phyloP scores from a whole-genome alignment of 2,888 invertebrate genomes.

The Morpho helenor region DNA sequence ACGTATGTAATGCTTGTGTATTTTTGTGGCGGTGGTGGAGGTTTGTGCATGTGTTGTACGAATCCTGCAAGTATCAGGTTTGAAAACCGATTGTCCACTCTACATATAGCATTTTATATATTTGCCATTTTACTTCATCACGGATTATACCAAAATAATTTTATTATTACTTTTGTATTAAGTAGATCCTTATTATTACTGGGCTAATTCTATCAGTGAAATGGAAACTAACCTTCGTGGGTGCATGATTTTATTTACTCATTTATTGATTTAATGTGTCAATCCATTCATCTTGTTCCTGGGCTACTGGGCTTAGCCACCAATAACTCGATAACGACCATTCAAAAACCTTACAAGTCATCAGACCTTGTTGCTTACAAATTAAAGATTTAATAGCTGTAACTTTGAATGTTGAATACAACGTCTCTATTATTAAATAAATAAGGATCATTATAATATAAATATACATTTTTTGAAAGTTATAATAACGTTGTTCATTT shows the following conservation, averaged over 20 bases:
- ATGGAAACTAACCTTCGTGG: conserved; percentile 54
- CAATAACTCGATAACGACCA: conserved; percentile 41
- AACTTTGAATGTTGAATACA: conserved; percentile 11
- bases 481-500: conserved; percentile 31
- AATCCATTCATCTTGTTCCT: conserved; percentile 58
- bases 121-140: too few species aligned
- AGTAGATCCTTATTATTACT: too few species aligned
- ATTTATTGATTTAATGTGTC: conserved; percentile 58
- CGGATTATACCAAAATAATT: too few species aligned
- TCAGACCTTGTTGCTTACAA: conserved; percentile 29
- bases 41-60: too few species aligned
- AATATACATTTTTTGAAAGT: background rate
- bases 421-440: conserved; percentile 32
- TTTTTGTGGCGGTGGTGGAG: too few species aligned
- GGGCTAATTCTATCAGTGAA: conserved; percentile 4
- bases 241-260: conserved; percentile 55
- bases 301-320: conserved; percentile 64
- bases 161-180: too few species aligned
- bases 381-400: conserved; percentile 8
- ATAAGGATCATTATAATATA: conserved; percentile 32
- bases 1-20: too few species aligned
- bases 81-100: too few species aligned
- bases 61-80: too few species aligned
- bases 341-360: conserved; percentile 48
- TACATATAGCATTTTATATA: too few species aligned